Conservation (phyloP, 2,113 vertebrate genomes). For the Pseudopipra pipra region DNA sequence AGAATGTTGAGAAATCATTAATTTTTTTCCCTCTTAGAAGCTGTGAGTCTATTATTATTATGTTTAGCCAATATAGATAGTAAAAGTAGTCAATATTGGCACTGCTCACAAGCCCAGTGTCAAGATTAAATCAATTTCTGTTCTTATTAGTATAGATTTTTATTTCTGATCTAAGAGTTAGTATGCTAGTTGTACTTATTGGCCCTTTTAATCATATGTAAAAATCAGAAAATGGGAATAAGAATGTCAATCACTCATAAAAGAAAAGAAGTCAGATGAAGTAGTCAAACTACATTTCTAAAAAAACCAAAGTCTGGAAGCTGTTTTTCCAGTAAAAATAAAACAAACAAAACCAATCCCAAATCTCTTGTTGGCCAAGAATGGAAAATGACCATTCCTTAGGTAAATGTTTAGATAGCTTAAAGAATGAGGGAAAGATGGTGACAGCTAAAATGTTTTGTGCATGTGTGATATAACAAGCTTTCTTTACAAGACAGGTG, state of each 20-base stretch:
- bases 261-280: background rate
- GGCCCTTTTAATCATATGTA: background rate
- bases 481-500: conserved; percentile 3
- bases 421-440: conserved; percentile 3
- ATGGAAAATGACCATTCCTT: conserved; percentile 18
- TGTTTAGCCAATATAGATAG: background rate
- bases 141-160: background rate
- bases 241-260: background rate
- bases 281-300: background rate
- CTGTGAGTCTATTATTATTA: background rate
- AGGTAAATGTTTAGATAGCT: conserved; percentile 28
- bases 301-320: background rate
- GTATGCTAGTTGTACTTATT: background rate
- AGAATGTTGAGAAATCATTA: background rate
- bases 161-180: background rate
- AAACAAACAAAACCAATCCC: background rate
- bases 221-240: background rate
- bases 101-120: background rate
- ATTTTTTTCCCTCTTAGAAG: background rate
- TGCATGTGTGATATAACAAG: background rate
- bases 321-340: background rate
- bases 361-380: background rate
- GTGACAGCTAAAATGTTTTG: background rate
- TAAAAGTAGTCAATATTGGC: background rate
- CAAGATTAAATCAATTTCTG: background rate